Conservation (phyloP, 1,140 invertebrate species). For the Dolichoris vasculosae region DNA sequence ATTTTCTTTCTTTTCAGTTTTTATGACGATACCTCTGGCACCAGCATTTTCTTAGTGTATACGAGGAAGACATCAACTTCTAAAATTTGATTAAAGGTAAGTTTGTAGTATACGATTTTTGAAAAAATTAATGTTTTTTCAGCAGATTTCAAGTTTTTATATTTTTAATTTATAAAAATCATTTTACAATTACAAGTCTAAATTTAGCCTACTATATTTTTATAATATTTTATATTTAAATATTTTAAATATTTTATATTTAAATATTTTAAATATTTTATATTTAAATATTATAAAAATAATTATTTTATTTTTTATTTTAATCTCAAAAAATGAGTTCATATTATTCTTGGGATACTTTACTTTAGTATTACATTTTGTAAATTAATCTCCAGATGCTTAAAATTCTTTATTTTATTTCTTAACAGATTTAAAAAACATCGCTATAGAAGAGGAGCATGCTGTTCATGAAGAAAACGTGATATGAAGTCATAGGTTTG, state of each 20-base stretch:
- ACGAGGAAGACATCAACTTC: background rate
- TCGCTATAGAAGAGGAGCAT: too few relatives aligned
- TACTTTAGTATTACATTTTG: too few relatives aligned
- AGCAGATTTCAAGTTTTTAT: background rate
- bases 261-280: background rate
- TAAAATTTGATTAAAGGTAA: background rate
- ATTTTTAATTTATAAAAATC: background rate
- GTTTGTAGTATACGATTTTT: constrained; percentile 5
- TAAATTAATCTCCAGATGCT: too few relatives aligned
- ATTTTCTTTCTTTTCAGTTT: constrained; percentile 12
- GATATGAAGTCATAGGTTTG: too few relatives aligned
- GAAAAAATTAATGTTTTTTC: background rate
- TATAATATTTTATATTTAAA: background rate
- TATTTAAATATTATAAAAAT: too few relatives aligned
- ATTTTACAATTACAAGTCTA: background rate
- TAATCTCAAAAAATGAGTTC: too few relatives aligned
- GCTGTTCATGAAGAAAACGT: too few relatives aligned
- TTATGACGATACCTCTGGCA: background rate
- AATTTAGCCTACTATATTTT: background rate
- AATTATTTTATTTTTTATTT: too few relatives aligned
- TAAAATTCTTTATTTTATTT: too few relatives aligned
- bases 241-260: background rate
- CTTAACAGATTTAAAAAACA: too few relatives aligned
- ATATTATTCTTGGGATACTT: too few relatives aligned
- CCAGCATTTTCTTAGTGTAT: background rate